These are phyloP conservation scores for Candoia aspera DNA, from an alignment of 2,113 vertebrate genomes.

Conservation along the genomic window DNA sequence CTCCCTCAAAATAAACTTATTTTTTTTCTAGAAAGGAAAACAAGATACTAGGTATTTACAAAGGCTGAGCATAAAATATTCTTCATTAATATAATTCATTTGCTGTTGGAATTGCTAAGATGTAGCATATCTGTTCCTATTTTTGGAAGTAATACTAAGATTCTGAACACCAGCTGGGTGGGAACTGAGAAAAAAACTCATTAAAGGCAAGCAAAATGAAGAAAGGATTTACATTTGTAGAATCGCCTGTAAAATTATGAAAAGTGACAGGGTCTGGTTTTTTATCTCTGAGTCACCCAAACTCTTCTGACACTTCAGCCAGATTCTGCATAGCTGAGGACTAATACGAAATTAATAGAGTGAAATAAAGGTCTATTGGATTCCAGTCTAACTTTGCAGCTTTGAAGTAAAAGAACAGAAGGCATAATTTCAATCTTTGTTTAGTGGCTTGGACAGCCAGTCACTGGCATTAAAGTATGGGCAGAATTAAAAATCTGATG, in stretches of 20 bases:
- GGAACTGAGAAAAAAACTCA: conserved; percentile 64
- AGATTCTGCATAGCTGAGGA: conserved; percentile 69
- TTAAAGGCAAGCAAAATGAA: conserved; percentile 77
- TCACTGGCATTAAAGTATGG: conserved; percentile 71
- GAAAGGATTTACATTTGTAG: conserved; percentile 78
- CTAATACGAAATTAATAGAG: conserved; percentile 80
- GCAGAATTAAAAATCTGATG: conserved; percentile 79
- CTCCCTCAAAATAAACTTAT: conserved; percentile 21
- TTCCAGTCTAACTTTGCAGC: conserved; percentile 55
- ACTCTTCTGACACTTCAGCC: conserved; percentile 64
- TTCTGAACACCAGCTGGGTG: conserved; percentile 68
- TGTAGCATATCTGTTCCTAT: conserved; percentile 72
- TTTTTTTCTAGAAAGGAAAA: conserved; percentile 25
- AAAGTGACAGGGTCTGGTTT: conserved; percentile 75
- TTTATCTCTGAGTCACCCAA: conserved; percentile 73
- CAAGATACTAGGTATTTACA: conserved; percentile 47
- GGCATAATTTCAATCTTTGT: conserved; percentile 78
- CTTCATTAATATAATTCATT: conserved; percentile 65
- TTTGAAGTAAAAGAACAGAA: conserved; percentile 77
- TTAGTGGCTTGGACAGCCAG: conserved; percentile 74
- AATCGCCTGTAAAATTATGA: conserved; percentile 76
- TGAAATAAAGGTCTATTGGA: conserved; percentile 74
- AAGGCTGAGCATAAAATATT: conserved; percentile 41
- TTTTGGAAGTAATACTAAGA: conserved; percentile 76
- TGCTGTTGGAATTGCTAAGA: conserved; percentile 66